phyloP scores from a whole-genome alignment of 2,888 invertebrate genomes.

The Vannuccia rotundouncinata region DNA sequence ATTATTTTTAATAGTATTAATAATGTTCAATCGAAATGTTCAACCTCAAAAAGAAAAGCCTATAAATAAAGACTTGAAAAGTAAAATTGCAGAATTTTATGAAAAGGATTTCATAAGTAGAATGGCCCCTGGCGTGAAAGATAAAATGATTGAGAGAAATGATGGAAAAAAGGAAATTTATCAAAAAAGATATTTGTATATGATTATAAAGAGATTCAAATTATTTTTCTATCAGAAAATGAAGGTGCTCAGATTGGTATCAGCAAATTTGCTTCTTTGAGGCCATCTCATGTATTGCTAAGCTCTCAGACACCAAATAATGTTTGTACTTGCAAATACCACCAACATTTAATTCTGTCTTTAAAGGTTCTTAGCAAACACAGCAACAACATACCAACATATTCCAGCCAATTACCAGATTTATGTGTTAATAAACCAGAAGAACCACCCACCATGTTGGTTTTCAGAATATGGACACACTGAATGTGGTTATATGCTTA shows the following conservation, averaged over 20 bases:
- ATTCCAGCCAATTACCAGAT: not conserved
- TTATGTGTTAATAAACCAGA: not conserved
- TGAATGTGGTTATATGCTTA: not conserved
- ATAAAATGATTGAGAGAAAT: not conserved
- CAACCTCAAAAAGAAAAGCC: not conserved
- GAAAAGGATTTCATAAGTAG: not conserved
- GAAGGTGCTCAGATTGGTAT: not conserved
- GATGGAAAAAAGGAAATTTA: not conserved
- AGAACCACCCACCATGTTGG: not conserved
- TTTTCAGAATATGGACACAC: not conserved
- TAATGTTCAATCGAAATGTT: not conserved
- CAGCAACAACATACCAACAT: not conserved
- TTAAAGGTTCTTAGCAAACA: not conserved
- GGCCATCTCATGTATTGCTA: not conserved
- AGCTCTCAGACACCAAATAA: not conserved
- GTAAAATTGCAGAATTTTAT: not conserved
- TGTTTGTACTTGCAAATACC: not conserved
- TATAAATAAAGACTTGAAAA: not conserved
- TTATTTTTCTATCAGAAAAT: not conserved
- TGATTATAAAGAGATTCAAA: not conserved
- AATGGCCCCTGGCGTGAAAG: not conserved
- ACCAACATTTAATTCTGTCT: not conserved
- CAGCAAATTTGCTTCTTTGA: not conserved
- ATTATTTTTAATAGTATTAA: no score
- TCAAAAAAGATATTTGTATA: not conserved